phyloP scores from a whole-genome alignment of 2,113 vertebrate genomes.

The Neolamprologus sp. region DNA sequence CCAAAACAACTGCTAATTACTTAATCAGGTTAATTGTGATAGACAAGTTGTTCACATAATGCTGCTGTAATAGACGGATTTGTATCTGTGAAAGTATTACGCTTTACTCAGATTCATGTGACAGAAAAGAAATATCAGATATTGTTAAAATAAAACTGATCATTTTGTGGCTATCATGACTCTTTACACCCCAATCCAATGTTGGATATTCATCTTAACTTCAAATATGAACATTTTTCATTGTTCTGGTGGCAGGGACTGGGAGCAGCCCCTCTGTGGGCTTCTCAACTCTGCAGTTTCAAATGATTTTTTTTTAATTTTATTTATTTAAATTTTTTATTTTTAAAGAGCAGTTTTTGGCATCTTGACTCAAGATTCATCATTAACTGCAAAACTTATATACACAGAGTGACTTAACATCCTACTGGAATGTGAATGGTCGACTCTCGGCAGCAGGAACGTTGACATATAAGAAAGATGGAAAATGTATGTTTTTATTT shows the following conservation, averaged over 20 bases:
- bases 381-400: neutral
- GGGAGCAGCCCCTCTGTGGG: neutral
- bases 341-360: neutral
- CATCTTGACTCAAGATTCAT: neutral
- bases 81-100: neutral
- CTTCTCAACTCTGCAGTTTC: neutral
- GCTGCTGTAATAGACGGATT: neutral
- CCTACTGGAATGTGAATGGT: neutral
- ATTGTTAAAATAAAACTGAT: neutral
- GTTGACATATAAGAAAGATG: neutral
- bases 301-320: neutral
- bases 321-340: fast-evolving
- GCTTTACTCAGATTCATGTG: neutral
- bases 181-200: neutral
- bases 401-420: neutral
- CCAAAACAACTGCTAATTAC: neutral
- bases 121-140: neutral
- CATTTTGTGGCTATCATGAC: neutral
- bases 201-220: neutral
- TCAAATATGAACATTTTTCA: neutral
- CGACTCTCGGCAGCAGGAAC: neutral
- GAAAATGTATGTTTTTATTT: neutral
- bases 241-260: neutral
- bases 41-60: neutral
- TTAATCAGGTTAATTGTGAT: neutral